These are phyloP conservation scores for Lutraria lutraria DNA, from an alignment of 2,888 invertebrate genomes.

Conservation along the genomic window DNA sequence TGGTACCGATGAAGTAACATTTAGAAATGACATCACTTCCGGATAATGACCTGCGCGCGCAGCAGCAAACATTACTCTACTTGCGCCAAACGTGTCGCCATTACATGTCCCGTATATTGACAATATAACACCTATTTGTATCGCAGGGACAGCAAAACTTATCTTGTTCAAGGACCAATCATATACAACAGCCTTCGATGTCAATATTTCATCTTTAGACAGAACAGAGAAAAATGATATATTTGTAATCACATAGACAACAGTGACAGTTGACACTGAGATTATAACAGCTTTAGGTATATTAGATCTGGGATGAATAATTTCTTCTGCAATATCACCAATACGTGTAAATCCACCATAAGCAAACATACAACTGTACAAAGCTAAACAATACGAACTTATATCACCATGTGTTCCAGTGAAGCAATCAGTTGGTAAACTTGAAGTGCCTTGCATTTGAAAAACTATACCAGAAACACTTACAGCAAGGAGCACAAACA, in stretches of 20 bases:
- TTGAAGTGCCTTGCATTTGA: slow-evolving; percentile 91
- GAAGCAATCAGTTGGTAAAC: slow-evolving; percentile 33
- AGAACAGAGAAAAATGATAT: slow-evolving; percentile 48
- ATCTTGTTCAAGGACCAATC: slow-evolving; percentile 48
- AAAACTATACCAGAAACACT: slow-evolving; percentile 96
- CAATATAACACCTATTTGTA: slow-evolving; percentile 52
- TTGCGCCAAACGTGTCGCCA: slow-evolving; percentile 31
- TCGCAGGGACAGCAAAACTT: slow-evolving; percentile 26
- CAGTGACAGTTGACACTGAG: slow-evolving; percentile 44
- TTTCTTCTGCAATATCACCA: slow-evolving; percentile 54
- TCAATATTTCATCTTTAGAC: slow-evolving; percentile 46
- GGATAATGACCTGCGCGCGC: slow-evolving; percentile 56
- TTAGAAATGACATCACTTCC: slow-evolving; percentile 57
- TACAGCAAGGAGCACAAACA: slow-evolving; percentile 95
- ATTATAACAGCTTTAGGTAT: slow-evolving; percentile 56
- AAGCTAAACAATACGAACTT: slow-evolving; percentile 40
- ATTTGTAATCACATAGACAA: slow-evolving; percentile 49
- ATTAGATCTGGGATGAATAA: slow-evolving; percentile 45
- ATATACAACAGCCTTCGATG: slow-evolving; percentile 51
- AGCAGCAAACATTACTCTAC: slow-evolving; percentile 57
- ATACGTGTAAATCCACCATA: slow-evolving; percentile 42
- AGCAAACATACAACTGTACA: slow-evolving; percentile 55
- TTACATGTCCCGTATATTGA: slow-evolving; percentile 56
- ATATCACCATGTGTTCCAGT: slow-evolving; percentile 38
- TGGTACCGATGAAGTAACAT: slow-evolving; percentile 47